Base-by-base conservation (phyloP, 2,797 vertebrate genomes). In the Vultur gryphus region DNA sequence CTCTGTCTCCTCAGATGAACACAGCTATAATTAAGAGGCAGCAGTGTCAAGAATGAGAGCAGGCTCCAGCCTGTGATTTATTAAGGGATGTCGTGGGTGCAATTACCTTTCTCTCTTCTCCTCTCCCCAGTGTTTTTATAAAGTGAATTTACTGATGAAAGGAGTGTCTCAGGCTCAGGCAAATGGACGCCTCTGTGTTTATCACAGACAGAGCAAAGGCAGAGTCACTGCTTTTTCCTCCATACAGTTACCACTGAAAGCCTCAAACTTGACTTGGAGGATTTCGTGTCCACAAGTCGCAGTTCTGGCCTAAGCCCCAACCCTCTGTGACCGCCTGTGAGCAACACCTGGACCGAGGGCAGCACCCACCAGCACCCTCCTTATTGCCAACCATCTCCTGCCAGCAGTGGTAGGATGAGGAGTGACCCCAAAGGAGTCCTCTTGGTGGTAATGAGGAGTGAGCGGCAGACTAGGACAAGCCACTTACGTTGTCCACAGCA, bases 1-100 rank as follows among this genome's bases (percentile, higher is more conserved):
- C 75, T 76, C 87, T 12, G 75, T n/a, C 90, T 94, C 77, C 84
- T 93, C 81, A 48, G 52, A 65, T 48, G 61, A 89, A 59, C 81
- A 64, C 52, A 78, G 76, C 89, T 88, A 59, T 91, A 93, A 95
- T 96, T 94, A 92, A 92, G 95, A 93, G 75, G 84, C 91, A 96
- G 78, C 57, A 57, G 93, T 90, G 89, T 82, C 67, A 61, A 82
- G 89, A 80, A 87, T 24, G 66, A 87, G 84, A 95, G 67, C 75
- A 91, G 92, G 91, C 79, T 94, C 67, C 79, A 91, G 65, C 84
- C 91, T 95, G 78, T 91, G 84, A 73, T 85, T 87, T 89, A 89
- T 67, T 66, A 85, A 43, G 91, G 75, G 82, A 57, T 92, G 82
- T 83, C 0, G 0, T 64, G 91, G 89, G 52, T 88, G 92, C 81